Percentiles rank a stretch among this genome's conserved stretches.
phyloP scores from a whole-genome alignment of 1,140 invertebrate species.

The Gonioctena quinquepunctata region DNA sequence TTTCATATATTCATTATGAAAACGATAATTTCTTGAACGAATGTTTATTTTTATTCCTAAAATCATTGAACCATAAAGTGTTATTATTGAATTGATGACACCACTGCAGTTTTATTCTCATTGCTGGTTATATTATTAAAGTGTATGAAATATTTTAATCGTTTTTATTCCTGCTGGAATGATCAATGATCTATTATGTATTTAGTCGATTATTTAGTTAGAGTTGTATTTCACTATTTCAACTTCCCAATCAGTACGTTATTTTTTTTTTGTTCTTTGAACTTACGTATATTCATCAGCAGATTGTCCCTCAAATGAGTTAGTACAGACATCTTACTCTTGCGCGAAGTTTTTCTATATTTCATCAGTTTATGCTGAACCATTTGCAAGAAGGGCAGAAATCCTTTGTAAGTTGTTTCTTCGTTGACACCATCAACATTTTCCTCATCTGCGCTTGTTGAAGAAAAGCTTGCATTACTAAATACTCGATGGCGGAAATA shows the following conservation, averaged over 20 bases:
- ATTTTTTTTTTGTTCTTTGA: neutral
- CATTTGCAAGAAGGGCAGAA: conserved; percentile 55
- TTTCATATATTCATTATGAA: neutral
- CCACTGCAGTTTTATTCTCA: too few species aligned
- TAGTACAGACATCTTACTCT: conserved; percentile 62
- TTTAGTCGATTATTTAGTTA: too few species aligned
- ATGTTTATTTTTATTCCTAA: neutral
- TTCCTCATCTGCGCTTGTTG: conserved; percentile 1
- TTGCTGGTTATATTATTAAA: too few species aligned
- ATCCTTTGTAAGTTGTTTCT: conserved; percentile 25
- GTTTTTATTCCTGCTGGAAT: too few species aligned
- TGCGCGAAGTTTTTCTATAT: conserved; percentile 59
- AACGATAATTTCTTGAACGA: neutral
- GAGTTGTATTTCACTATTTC: too few species aligned
- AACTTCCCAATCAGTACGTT: neutral
- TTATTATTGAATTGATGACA: too few species aligned
- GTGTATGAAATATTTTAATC: too few species aligned
- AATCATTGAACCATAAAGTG: too few species aligned
- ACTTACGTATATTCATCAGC: conserved; percentile 62
- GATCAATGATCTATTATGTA: too few species aligned
- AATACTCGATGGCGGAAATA: neutral
- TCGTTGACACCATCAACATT: conserved; percentile 12
- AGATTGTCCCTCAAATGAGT: conserved; percentile 61
- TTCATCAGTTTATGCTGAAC: conserved; percentile 60
- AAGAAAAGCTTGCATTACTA: neutral